Evolutionary conservation across 2,888 invertebrate genomes (phyloP).

Genomic region (Dynastes maya): DNA sequence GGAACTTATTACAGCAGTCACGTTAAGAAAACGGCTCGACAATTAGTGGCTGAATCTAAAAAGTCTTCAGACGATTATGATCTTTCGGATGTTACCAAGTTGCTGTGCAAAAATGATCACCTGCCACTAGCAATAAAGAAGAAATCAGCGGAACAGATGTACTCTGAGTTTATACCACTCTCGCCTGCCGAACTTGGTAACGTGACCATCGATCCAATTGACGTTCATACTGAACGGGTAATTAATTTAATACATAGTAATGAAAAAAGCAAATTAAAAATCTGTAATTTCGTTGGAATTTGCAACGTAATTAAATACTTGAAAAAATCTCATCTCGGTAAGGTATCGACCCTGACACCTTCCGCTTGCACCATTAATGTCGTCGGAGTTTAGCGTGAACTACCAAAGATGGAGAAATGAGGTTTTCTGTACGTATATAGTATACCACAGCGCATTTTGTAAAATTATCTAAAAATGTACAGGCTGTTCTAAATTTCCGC

Average conservation of each 20-base stretch:
- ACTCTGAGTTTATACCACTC: constrained; percentile 12
- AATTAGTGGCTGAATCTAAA: neutral
- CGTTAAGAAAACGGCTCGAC: neutral
- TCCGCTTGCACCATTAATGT: too few relatives aligned
- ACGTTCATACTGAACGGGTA: constrained; percentile 19
- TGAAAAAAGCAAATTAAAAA: neutral
- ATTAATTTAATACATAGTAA: neutral
- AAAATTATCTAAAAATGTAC: too few relatives aligned
- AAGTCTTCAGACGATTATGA: neutral
- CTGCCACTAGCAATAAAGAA: neutral
- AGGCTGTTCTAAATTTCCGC: too few relatives aligned
- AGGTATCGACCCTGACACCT: too few relatives aligned
- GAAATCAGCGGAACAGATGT: too few relatives aligned
- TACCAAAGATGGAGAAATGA: too few relatives aligned
- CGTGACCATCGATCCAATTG: constrained; percentile 23
- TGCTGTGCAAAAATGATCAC: neutral
- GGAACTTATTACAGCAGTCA: constrained; percentile 56
- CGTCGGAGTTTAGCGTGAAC: too few relatives aligned
- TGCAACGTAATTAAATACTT: too few relatives aligned
- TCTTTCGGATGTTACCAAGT: neutral
- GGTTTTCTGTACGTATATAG: too few relatives aligned
- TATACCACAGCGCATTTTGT: too few relatives aligned
- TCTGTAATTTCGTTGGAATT: too few relatives aligned
- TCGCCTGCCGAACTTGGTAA: constrained; percentile 29
- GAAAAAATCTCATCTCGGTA: too few relatives aligned